Base-by-base conservation (phyloP, 2,888 invertebrate genomes). In the Ellobium chinense region DNA sequence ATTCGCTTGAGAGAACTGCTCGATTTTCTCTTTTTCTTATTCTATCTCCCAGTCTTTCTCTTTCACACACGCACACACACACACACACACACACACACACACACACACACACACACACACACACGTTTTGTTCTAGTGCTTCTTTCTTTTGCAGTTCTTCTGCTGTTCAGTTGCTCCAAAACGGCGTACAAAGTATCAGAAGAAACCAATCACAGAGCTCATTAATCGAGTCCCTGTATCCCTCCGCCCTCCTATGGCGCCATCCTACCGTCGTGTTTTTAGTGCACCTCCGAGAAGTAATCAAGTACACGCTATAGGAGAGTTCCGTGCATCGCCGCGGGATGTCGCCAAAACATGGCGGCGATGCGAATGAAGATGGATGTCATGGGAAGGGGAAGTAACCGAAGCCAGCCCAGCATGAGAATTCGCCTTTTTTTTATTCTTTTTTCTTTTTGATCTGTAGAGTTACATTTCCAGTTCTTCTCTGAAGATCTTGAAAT, bases 251-350 rank as follows among this genome's bases (percentile, higher is more conserved):
- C 77, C 77, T 54, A 60, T 46, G 39, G 69, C 27, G 77, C 68
- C 69, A 36, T 60, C 77, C 69, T 46, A 60, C 39, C 68, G 69
- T 68, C 46, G 60, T 77, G 68, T 69, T 68, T 76, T 58, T 36
- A 77, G 68, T 68, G 77, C 77, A 60, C 24, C 77, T 77, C 69
- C 77, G 69, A 56, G 69, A 77, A 77, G 77, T 69, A 77, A 77
- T 77, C 77, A 77, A 77, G 77, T 77, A 60, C 77, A 34, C 77
- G 58, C 60, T 5, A 54, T 77, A 60, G 77, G 68, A 58, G 14
- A 58, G 77, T 69, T 69, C 77, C 77, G 77, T 77, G 60, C 77
- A 77, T 5, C 37, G 27, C 77, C 3, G 21, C 77, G 60, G 68
- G 77, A 56, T 27, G 58, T 37, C 77, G 0, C 66, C 77, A 39